Percentiles rank a stretch among this genome's conserved stretches.
Conservation (phyloP, 37 sponge, comb jelly and placozoan species). For the Oopsacas minuta region DNA sequence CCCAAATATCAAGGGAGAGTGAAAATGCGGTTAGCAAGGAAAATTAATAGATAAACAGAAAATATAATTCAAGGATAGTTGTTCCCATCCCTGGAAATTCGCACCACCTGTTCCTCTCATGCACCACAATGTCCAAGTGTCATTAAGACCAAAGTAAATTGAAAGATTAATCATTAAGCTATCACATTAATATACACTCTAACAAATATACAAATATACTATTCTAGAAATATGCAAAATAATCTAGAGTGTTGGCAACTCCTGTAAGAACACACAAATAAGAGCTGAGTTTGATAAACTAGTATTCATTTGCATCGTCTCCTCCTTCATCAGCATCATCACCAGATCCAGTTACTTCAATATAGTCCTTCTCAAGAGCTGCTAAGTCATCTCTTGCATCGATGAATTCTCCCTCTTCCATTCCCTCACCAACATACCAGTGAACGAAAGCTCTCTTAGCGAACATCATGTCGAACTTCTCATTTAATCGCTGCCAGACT, state of each 20-base stretch:
- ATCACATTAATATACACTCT: conserved; percentile 11
- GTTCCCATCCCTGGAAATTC: no score
- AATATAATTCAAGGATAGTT: no score
- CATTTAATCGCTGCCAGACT: conserved; percentile 22
- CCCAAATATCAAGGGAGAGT: no score
- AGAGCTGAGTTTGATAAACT: background rate
- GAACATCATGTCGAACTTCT: conserved; percentile 28
- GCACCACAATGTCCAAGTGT: no score
- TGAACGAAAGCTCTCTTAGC: conserved; percentile 16
- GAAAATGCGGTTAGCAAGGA: no score
- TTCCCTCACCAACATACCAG: conserved; percentile 25
- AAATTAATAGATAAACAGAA: no score
- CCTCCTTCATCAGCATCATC: background rate
- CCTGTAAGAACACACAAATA: conserved; percentile 10
- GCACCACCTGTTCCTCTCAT: no score
- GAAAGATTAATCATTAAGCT: background rate
- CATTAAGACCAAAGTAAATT: background rate
- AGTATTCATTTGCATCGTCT: background rate
- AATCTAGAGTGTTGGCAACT: background rate
- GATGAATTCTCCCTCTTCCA: conserved; percentile 6
- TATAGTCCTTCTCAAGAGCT: background rate
- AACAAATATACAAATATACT: conserved; percentile 16
- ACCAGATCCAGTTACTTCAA: background rate
- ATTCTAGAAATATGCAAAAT: background rate
- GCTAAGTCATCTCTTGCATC: background rate